phyloP scores from a whole-genome alignment of 2,113 vertebrate species.

The Sylvicapra grimmia region DNA sequence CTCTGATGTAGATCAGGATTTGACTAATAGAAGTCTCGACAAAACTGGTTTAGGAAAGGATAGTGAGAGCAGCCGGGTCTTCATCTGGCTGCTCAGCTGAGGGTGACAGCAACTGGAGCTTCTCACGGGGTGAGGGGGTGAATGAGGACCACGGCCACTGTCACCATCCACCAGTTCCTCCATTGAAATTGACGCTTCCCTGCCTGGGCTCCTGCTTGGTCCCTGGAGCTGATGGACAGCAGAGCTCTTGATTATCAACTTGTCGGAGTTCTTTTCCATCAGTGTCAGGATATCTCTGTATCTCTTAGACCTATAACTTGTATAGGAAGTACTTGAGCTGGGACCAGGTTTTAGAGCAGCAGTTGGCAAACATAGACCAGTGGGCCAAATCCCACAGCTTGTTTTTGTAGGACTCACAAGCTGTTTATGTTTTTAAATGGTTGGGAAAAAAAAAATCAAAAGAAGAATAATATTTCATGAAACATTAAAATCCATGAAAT shows the following conservation, averaged over 20 bases:
- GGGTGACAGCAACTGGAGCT: neutral
- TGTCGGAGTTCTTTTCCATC: neutral
- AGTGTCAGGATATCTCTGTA: neutral
- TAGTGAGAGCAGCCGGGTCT: neutral
- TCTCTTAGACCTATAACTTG: neutral
- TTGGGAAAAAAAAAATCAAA: neutral
- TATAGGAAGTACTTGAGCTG: neutral
- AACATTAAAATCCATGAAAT: neutral
- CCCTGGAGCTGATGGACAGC: neutral
- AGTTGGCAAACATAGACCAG: neutral
- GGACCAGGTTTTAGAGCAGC: neutral
- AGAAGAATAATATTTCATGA: neutral
- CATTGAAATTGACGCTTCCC: neutral
- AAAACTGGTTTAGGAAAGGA: slow-evolving; percentile 60
- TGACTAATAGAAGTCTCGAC: slow-evolving; percentile 49
- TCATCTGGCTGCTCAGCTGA: slow-evolving; percentile 45
- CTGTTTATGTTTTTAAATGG: neutral
- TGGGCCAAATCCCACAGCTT: neutral
- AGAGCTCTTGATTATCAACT: neutral
- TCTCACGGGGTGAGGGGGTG: neutral
- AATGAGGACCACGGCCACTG: neutral
- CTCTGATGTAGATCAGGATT: slow-evolving; percentile 62
- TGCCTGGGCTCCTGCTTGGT: neutral
- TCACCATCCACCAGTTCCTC: rapidly evolving
- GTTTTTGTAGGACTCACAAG: neutral